Conservation (phyloP, 1,140 invertebrate genomes). For the Phymastichus coffea region DNA sequence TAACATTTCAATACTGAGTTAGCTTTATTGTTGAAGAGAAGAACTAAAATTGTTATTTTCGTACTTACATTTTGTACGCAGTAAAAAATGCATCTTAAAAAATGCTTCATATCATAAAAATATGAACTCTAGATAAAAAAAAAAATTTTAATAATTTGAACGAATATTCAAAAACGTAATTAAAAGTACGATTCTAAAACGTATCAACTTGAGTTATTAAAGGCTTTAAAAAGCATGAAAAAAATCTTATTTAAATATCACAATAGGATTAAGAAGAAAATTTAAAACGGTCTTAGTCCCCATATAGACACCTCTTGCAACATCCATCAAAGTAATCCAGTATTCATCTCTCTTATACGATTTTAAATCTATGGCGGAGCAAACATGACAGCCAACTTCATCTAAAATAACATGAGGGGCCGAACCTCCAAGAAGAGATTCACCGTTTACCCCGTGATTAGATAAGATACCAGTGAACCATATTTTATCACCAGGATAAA, state of each 20-base stretch:
- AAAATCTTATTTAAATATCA: conserved; percentile 66
- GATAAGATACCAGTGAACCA: conserved; percentile 67
- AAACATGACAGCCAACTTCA: conserved; percentile 68
- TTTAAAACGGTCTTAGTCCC: conserved; percentile 73
- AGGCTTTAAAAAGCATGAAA: neutral
- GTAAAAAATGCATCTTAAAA: too few species aligned
- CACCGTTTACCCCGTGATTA: conserved; percentile 42
- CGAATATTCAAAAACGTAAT: too few species aligned
- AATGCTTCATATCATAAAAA: too few species aligned
- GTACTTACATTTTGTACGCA: too few species aligned
- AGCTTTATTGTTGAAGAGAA: too few species aligned
- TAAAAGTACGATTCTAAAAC: conserved; percentile 31
- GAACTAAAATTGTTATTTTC: too few species aligned
- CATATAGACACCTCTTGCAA: conserved; percentile 61
- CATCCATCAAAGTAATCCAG: conserved; percentile 52
- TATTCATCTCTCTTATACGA: conserved; percentile 54
- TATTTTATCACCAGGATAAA: conserved; percentile 69
- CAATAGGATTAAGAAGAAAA: conserved; percentile 72
- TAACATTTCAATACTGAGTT: too few species aligned
- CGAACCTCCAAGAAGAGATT: conserved; percentile 60
- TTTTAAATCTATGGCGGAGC: conserved; percentile 60
- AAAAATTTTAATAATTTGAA: too few species aligned
- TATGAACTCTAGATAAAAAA: too few species aligned
- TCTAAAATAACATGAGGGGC: conserved; percentile 62
- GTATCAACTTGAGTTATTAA: too few species aligned